Evolutionary conservation across 2,113 vertebrate genomes (phyloP).

Genomic region (Takifugu flavidus): DNA sequence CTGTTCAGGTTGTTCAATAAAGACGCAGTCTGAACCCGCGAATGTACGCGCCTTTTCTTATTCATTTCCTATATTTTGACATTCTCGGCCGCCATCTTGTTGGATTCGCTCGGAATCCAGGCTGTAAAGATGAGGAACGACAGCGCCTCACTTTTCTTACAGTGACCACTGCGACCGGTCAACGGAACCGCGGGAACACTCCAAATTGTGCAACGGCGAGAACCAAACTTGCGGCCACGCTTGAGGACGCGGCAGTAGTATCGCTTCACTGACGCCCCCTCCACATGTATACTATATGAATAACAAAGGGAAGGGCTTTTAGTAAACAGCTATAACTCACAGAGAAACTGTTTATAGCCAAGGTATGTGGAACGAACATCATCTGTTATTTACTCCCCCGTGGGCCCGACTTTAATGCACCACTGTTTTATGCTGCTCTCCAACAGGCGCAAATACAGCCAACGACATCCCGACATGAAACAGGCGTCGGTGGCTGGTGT

Average conservation of each 20-base stretch:
- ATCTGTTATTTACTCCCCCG: constrained; percentile 68
- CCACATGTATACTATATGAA: constrained; percentile 45
- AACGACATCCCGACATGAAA: constrained; percentile 58
- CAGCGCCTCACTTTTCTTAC: neutral
- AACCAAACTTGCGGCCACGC: neutral
- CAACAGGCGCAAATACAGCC: constrained; percentile 36
- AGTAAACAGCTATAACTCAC: constrained; percentile 72
- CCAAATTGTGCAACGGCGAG: constrained; percentile 21
- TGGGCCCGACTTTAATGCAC: constrained; percentile 44
- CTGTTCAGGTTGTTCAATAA: constrained; percentile 57
- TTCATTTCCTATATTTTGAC: neutral
- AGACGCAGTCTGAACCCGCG: constrained; percentile 29
- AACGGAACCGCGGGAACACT: constrained; percentile 24
- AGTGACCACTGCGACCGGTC: constrained; percentile 24
- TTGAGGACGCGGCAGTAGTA: constrained; percentile 26
- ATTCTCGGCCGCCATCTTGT: no score
- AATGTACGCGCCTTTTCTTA: neutral
- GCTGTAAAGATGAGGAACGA: no score
- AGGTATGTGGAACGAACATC: constrained; percentile 62
- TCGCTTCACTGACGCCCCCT: constrained; percentile 47
- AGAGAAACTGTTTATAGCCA: constrained; percentile 64
- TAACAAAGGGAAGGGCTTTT: constrained; percentile 66
- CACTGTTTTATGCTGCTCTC: constrained; percentile 51
- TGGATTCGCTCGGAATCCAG: no score
- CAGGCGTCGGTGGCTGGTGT: constrained; percentile 45